Evolutionary conservation across 2,113 vertebrate genomes (phyloP).

Genomic region (Cebus imitator): DNA sequence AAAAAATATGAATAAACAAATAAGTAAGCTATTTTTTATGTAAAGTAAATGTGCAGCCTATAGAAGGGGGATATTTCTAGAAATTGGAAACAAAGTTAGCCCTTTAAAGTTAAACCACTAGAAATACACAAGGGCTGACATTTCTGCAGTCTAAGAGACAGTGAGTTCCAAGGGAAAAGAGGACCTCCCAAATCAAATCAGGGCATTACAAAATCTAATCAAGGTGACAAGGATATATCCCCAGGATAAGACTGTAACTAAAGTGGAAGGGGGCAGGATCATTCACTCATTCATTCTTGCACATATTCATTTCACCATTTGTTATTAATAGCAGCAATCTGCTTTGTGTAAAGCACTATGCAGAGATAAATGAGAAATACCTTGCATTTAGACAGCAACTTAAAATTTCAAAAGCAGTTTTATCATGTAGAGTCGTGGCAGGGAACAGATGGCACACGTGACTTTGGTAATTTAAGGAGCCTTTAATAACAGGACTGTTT

Average conservation of each 20-base stretch:
- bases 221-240: background rate
- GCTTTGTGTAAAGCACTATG: constrained; percentile 65
- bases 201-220: background rate
- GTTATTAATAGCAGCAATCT: constrained; percentile 74
- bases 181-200: background rate
- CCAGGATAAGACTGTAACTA: background rate
- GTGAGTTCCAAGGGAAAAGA: background rate
- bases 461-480: constrained; percentile 55
- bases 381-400: constrained; percentile 68
- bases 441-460: constrained; percentile 54
- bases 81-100: constrained; percentile 42
- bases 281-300: constrained; percentile 42
- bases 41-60: background rate
- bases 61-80: background rate
- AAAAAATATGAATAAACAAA: background rate
- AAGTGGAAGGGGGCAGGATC: background rate
- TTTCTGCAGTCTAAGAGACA: background rate
- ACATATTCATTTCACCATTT: constrained; percentile 32
- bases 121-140: background rate
- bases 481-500: constrained; percentile 40
- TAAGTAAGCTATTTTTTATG: constrained; percentile 24
- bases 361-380: constrained; percentile 72
- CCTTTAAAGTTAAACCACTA: background rate
- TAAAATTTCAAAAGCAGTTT: constrained; percentile 60
- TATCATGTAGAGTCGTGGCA: constrained; percentile 65